A percentile compares a stretch with the other conserved stretches of the same genome.
Conservation (phyloP, 2,113 vertebrate species). For the Ictalurus punctatus region DNA sequence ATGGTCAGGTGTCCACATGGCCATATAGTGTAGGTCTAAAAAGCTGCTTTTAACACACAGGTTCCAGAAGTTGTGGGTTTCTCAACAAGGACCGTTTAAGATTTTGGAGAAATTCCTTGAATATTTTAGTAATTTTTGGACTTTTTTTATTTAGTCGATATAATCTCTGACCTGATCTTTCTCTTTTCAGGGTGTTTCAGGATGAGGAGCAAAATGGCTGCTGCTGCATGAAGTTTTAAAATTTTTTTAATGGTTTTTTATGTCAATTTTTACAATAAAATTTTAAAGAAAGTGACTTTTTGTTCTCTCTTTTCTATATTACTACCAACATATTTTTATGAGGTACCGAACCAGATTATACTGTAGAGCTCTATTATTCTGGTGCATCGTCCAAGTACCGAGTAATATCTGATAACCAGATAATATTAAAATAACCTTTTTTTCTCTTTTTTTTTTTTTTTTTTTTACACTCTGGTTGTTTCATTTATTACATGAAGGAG, state of each 20-base stretch:
- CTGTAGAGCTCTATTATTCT: neutral
- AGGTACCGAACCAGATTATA: neutral
- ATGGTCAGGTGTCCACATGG: neutral
- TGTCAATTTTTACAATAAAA: slow-evolving; percentile 11
- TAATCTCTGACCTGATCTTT: neutral
- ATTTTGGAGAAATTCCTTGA: neutral
- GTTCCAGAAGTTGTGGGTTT: neutral
- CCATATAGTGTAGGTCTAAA: neutral
- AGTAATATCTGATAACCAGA: neutral
- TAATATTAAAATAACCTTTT: neutral
- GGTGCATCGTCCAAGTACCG: neutral
- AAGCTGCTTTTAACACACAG: neutral
- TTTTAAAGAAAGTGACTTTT: neutral
- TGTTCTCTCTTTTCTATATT: neutral
- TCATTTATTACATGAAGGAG: too few relatives aligned
- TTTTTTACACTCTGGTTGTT: neutral
- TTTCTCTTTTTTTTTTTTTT: too few relatives aligned
- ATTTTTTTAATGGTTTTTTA: neutral
- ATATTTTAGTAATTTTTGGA: neutral
- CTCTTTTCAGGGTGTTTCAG: slow-evolving; percentile 6
- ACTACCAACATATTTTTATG: neutral
- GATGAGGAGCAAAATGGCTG: slow-evolving; percentile 24
- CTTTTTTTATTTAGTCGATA: neutral
- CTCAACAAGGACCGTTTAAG: neutral
- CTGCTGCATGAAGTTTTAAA: slow-evolving; percentile 30